Evolutionary conservation across 2,113 vertebrate genomes (phyloP), one percentile per base, ranked within the genome.

Genomic region (Azemiops feae): DNA sequence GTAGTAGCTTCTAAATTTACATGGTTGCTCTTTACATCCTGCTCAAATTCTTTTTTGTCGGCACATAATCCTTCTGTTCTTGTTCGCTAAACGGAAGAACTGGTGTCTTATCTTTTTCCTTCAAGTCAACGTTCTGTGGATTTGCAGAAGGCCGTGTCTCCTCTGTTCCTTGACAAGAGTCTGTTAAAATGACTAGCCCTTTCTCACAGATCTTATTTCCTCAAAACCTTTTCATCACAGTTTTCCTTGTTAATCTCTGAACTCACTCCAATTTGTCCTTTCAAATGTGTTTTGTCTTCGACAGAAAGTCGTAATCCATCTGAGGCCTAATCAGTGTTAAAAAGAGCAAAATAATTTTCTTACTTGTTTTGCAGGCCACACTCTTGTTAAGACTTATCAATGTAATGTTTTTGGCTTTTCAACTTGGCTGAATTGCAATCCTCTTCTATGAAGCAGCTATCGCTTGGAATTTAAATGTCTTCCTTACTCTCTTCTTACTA

Each of bases 311-410:
- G 30, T 94, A 96, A 97, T 92, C 34, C 92, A 94, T 52, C 53
- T 94, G 95, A 93, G 64, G 14, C 58, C 88, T 94, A 94, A 96
- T 94, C 91, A 93, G 10, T 93, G 91, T 92, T 2, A n/a, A 92
- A 34, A 92, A 94, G 96, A 93, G 0, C 45, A 96, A 94, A 97
- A 96, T 95, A 95, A 97, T 95, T 93, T 60, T 81, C 47, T 95
- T 91, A 27, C 91, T 96, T 96, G 53, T 95, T 97, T 96, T 97
- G 95, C 87, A 94, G 94, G 54, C 57, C 47, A 58, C 95, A 20
- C 93, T 4, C 93, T 94, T 96, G 60, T 96, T 97, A 96, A 93
- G 90, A 92, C 30, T 95, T 93, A 95, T 95, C 20, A 12, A 91
- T 95, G 92, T 87, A 95, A 92, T 91, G 90, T 93, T 96, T 88